These are phyloP conservation scores for Tetranychus piercei DNA, from an alignment of 2,888 invertebrate genomes.

Conservation along the genomic window DNA sequence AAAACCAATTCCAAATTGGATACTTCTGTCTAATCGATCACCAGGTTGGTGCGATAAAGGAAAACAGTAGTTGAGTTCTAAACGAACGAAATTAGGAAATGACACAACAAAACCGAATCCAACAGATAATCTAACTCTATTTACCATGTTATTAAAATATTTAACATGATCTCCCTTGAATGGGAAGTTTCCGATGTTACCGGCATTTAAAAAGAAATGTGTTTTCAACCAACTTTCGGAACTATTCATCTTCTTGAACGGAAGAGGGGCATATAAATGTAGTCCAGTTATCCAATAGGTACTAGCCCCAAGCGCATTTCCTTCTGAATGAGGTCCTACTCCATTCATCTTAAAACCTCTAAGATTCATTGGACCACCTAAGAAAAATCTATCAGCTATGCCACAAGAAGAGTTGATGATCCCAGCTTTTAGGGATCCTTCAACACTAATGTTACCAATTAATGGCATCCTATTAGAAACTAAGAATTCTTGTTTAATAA, in stretches of 20 bases:
- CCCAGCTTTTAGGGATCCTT: constrained; percentile 5
- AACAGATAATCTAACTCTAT: constrained; percentile 44
- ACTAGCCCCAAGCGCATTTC: constrained; percentile 38
- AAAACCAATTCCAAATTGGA: constrained; percentile 61
- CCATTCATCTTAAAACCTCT: constrained; percentile 72
- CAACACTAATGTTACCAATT: constrained; percentile 42
- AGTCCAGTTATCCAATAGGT: constrained; percentile 68
- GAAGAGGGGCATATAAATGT: constrained; percentile 74
- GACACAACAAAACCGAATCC: constrained; percentile 69
- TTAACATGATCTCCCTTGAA: constrained; percentile 28
- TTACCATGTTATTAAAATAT: constrained; percentile 30
- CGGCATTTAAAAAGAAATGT: constrained; percentile 73
- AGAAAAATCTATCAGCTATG: constrained; percentile 55
- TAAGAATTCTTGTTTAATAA: constrained; percentile 59
- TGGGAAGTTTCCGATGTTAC: constrained; percentile 49
- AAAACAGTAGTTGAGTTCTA: constrained; percentile 84
- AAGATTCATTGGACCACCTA: constrained; percentile 72
- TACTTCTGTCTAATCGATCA: constrained; percentile 47
- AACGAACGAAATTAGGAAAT: constrained; percentile 61
- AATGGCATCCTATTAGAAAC: constrained; percentile 51
- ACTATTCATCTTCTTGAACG: constrained; percentile 60
- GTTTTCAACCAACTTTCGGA: constrained; percentile 66
- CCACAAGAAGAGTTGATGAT: constrained; percentile 29
- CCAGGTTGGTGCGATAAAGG: constrained; percentile 48
- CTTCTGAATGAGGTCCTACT: constrained; percentile 62